Conservation (phyloP, 2,797 vertebrate species). For the Eulemur albifrons region DNA sequence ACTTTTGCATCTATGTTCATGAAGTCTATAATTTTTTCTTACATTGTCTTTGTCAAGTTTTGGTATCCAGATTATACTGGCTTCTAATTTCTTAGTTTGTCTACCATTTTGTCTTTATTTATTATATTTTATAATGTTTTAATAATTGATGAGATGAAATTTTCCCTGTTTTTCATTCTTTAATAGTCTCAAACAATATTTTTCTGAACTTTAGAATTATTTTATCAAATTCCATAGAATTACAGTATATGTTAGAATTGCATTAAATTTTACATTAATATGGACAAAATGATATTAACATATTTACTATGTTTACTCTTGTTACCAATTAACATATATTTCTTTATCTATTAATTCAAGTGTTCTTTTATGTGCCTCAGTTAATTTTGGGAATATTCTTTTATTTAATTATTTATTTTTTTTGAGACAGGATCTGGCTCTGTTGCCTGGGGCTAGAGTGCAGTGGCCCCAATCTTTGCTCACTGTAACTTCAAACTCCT, state of each 20-base stretch:
- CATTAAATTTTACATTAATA: slow-evolving; percentile 4
- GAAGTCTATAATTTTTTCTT: slow-evolving; percentile 2
- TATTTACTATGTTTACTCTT: not conserved
- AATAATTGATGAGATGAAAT: not conserved
- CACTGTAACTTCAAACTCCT: not conserved
- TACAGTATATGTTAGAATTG: not conserved
- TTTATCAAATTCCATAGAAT: not conserved
- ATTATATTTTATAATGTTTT: slow-evolving; percentile 5
- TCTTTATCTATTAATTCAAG: not conserved
- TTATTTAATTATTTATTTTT: no score
- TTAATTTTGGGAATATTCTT: not conserved
- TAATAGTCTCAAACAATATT: slow-evolving; percentile 8
- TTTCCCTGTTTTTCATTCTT: not conserved
- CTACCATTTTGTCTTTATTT: slow-evolving; percentile 11
- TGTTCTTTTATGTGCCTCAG: not conserved
- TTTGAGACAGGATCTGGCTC: not conserved
- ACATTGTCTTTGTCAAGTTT: not conserved
- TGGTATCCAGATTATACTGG: not conserved
- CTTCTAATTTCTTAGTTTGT: slow-evolving; percentile 1
- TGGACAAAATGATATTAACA: not conserved
- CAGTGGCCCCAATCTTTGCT: not conserved
- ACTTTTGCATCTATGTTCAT: slow-evolving; percentile 23
- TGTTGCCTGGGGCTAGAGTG: not conserved
- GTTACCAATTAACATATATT: not conserved
- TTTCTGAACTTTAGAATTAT: slow-evolving; percentile 23